phyloP scores from a whole-genome alignment of 2,113 vertebrate species.

The Heloderma charlesbogerti region DNA sequence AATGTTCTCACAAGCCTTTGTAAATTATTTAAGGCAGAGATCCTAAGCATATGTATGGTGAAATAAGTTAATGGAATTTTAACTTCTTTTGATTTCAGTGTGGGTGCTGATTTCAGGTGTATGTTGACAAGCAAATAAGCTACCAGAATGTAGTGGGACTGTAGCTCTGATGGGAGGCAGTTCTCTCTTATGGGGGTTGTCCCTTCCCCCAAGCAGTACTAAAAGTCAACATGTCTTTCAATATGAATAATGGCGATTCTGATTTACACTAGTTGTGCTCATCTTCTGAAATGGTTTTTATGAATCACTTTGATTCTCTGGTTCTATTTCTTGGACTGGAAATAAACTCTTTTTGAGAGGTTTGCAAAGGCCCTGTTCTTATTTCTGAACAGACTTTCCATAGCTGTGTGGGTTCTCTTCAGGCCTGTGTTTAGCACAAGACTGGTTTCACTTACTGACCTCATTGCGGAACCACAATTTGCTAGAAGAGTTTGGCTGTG shows the following conservation, averaged over 20 bases:
- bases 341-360: slow-evolving; percentile 5
- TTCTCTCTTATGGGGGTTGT: not conserved
- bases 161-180: not conserved
- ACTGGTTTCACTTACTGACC: not conserved
- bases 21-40: not conserved
- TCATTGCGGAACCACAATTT: too few species aligned
- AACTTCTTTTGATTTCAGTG: not conserved
- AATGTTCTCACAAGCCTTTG: not conserved
- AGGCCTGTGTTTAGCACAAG: not conserved
- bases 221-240: not conserved
- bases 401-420: not conserved
- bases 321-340: not conserved
- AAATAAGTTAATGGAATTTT: not conserved
- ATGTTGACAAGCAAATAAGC: not conserved
- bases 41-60: not conserved
- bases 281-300: not conserved
- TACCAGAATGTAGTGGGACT: not conserved
- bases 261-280: not conserved
- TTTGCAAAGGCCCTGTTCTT: not conserved
- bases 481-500: too few species aligned
- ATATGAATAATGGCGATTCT: not conserved
- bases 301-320: not conserved
- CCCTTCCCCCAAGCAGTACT: not conserved
- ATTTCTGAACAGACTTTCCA: not conserved
- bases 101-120: not conserved